Evolutionary conservation across 2,113 vertebrate genomes (phyloP).

Genomic region (Numenius arquata): DNA sequence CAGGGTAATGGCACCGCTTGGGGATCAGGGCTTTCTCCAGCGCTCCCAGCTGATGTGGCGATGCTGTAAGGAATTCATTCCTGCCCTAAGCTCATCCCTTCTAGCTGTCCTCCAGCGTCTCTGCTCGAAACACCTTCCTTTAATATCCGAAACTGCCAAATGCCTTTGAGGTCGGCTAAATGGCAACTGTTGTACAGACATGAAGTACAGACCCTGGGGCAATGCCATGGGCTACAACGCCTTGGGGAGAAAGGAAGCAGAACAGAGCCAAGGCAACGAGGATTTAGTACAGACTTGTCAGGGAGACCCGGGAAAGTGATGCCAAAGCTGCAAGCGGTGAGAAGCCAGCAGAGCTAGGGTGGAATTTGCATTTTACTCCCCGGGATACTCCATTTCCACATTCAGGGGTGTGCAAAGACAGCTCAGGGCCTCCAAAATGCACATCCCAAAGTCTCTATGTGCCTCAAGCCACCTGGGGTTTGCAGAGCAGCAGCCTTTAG

Average conservation of each 20-base stretch:
- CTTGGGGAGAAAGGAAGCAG: not conserved
- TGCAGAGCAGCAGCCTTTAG: not conserved
- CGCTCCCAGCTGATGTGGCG: not conserved
- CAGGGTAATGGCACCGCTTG: not conserved
- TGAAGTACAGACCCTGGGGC: not conserved
- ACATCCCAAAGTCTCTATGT: not conserved
- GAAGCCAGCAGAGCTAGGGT: not conserved
- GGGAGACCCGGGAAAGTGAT: not conserved
- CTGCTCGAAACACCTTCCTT: not conserved
- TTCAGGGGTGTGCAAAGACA: not conserved
- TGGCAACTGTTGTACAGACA: not conserved
- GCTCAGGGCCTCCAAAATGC: not conserved
- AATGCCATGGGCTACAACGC: rapidly evolving
- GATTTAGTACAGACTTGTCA: not conserved
- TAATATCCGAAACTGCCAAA: not conserved
- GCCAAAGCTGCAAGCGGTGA: not conserved
- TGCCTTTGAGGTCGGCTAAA: not conserved
- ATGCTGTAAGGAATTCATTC: not conserved
- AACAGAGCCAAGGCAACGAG: not conserved
- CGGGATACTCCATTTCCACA: not conserved
- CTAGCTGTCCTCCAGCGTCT: not conserved
- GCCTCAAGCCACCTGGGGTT: not conserved
- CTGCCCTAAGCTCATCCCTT: not conserved
- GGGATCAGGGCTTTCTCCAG: not conserved
- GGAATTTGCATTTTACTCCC: not conserved